Evolutionary conservation across 1,140 invertebrate genomes (phyloP).

Genomic region (Drosophila serrata): DNA sequence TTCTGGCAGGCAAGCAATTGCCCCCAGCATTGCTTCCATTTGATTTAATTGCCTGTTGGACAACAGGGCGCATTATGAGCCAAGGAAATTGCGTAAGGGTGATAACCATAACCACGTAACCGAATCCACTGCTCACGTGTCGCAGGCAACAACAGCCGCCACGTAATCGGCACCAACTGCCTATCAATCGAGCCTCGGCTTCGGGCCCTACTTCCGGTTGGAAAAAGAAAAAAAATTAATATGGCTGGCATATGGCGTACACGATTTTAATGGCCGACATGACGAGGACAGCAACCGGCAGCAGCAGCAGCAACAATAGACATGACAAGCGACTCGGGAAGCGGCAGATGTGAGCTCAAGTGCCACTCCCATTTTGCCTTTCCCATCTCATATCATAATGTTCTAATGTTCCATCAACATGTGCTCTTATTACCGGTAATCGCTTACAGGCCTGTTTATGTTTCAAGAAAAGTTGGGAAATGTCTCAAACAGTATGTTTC

Average conservation of each 20-base stretch:
- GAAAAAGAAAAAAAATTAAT: conserved; percentile 77
- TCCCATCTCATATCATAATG: not conserved
- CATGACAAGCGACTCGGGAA: conserved; percentile 40
- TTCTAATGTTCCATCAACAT: conserved; percentile 45
- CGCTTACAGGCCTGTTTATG: conserved; percentile 24
- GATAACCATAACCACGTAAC: conserved; percentile 75
- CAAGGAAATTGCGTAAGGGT: conserved; percentile 73
- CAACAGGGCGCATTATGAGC: conserved; percentile 42
- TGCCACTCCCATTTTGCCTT: conserved; percentile 11
- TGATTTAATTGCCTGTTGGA: conserved; percentile 42
- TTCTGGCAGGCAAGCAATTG: conserved; percentile 24
- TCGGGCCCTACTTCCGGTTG: conserved; percentile 28
- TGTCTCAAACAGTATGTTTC: not conserved
- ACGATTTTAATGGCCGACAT: conserved; percentile 65
- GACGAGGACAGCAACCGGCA: conserved; percentile 38
- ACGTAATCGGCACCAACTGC: conserved; percentile 52
- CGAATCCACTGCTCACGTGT: conserved; percentile 59
- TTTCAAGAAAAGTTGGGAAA: conserved; percentile 6
- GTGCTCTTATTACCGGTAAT: conserved; percentile 47
- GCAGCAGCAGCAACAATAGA: conserved; percentile 57
- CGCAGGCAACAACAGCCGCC: conserved; percentile 27
- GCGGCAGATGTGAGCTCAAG: conserved; percentile 34
- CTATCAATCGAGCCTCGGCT: conserved; percentile 31
- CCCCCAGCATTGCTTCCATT: conserved; percentile 17
- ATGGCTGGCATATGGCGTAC: conserved; percentile 68